Conservation (phyloP, 2,113 vertebrate species). For the Uria aalge region DNA sequence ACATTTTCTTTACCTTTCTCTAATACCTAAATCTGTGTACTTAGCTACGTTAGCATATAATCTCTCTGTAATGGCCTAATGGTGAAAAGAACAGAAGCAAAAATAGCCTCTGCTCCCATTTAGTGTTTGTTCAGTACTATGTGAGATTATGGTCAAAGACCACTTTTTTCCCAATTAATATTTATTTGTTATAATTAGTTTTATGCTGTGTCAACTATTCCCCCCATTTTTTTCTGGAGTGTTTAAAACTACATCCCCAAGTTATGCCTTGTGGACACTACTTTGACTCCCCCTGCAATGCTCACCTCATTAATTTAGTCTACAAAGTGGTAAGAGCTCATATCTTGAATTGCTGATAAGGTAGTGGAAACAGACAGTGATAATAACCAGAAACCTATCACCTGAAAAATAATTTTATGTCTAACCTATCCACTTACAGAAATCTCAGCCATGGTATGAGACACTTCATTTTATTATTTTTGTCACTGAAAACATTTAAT, state of each 20-base stretch:
- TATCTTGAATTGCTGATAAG: background rate
- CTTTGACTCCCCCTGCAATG: background rate
- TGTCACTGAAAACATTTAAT: background rate
- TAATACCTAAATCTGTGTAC: background rate
- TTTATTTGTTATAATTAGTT: background rate
- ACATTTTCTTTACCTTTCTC: conserved; percentile 3
- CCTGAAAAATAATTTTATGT: background rate
- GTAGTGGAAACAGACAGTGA: background rate
- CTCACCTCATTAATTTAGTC: background rate
- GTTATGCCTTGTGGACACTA: background rate
- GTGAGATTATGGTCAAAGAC: background rate
- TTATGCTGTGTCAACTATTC: background rate
- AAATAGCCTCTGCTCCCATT: background rate
- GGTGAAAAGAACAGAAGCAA: background rate
- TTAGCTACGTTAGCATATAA: background rate
- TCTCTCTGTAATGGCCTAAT: background rate
- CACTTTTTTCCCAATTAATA: background rate
- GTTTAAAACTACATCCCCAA: background rate
- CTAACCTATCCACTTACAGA: background rate
- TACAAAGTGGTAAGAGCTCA: background rate
- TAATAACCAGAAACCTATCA: background rate
- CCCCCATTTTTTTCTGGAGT: background rate
- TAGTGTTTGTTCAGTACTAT: background rate
- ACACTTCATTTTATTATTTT: background rate
- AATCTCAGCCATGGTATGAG: background rate